These are phyloP conservation scores for Eulemur macaco DNA, from an alignment of 2,113 vertebrate species.

Conservation along the genomic window DNA sequence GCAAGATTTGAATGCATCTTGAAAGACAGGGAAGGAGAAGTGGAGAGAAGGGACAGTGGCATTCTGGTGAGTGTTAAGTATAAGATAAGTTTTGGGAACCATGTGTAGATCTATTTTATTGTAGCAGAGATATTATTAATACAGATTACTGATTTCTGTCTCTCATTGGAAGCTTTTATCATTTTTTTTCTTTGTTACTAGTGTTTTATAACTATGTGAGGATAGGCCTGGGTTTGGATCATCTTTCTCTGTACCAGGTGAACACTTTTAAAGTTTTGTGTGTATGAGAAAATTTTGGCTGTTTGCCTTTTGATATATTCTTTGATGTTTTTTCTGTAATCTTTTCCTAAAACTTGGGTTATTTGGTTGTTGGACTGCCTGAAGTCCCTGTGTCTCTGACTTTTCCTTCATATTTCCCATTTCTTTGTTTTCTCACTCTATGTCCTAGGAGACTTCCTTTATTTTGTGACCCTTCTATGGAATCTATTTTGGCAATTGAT, in stretches of 20 bases:
- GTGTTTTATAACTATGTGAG: neutral
- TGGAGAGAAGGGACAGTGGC: neutral
- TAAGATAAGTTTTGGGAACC: neutral
- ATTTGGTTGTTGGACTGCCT: neutral
- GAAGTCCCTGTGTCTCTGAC: neutral
- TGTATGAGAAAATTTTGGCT: neutral
- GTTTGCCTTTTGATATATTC: neutral
- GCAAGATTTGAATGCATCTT: neutral
- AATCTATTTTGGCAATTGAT: neutral
- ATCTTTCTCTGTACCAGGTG: neutral
- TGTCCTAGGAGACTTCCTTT: neutral
- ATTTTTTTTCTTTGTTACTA: neutral
- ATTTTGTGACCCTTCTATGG: neutral
- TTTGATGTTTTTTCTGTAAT: neutral
- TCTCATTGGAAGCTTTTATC: neutral
- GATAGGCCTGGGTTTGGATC: neutral
- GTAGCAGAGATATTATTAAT: neutral
- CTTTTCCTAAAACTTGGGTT: constrained; percentile 5
- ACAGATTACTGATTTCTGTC: neutral
- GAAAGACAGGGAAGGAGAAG: neutral
- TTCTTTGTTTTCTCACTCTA: neutral
- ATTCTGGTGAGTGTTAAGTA: neutral
- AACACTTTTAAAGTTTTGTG: neutral
- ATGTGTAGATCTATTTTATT: neutral
- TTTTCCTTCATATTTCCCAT: neutral